Percentiles rank a stretch among this genome's conserved stretches.
phyloP scores from a whole-genome alignment of 2,113 vertebrate genomes.

The Hippopotamus amphibius region DNA sequence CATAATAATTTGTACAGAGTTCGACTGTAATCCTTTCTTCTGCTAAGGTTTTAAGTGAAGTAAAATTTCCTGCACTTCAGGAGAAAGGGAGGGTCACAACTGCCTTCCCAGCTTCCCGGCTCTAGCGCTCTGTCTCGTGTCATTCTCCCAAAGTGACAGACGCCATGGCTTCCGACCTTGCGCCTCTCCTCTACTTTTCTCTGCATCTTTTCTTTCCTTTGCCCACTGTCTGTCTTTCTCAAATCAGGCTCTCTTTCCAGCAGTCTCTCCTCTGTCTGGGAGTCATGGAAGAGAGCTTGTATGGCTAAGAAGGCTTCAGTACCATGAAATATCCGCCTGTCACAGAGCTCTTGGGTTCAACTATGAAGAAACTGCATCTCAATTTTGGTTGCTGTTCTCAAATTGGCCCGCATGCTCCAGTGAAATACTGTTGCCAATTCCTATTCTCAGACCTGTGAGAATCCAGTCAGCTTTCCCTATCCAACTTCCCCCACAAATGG shows the following conservation, averaged over 20 bases:
- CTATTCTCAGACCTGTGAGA: neutral
- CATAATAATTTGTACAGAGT: neutral
- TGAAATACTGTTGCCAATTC: neutral
- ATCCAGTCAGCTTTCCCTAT: neutral
- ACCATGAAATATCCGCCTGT: neutral
- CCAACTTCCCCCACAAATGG: neutral
- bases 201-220: neutral
- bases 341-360: neutral
- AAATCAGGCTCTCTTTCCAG: neutral
- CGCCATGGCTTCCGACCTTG: neutral
- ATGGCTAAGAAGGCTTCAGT: neutral
- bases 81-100: neutral
- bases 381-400: neutral
- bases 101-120: neutral
- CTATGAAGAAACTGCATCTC: neutral
- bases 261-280: neutral
- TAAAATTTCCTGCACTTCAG: neutral
- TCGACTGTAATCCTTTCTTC: neutral
- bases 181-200: neutral
- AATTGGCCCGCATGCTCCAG: neutral
- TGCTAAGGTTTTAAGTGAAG: neutral
- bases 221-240: neutral
- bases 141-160: slow-evolving; percentile 12
- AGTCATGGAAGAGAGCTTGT: neutral
- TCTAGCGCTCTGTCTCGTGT: neutral